Conservation (phyloP, 2,888 invertebrate genomes). For the Hartigia nigra region DNA sequence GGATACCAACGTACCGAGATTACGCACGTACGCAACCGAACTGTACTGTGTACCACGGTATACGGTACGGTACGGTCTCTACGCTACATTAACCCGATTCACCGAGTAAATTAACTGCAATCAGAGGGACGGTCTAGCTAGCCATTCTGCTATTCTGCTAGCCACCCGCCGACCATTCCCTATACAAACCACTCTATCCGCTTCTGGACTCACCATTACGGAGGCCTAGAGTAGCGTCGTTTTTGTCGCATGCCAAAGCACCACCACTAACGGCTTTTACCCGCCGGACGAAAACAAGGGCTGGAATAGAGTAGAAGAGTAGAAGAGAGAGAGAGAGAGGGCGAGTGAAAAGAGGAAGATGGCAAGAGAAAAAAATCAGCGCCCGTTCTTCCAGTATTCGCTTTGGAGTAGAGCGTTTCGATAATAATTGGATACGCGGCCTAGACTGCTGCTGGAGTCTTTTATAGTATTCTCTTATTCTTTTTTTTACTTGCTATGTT, state of each 20-base stretch:
- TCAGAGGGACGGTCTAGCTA: slow-evolving; percentile 56
- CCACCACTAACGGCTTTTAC: slow-evolving; percentile 34
- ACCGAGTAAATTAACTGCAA: slow-evolving; percentile 65
- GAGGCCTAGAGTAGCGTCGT: slow-evolving; percentile 46
- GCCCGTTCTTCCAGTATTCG: not conserved
- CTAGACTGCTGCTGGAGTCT: not conserved
- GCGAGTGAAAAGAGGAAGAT: not conserved
- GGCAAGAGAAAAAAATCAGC: not conserved
- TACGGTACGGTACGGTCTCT: slow-evolving; percentile 38
- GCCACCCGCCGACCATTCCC: slow-evolving; percentile 28
- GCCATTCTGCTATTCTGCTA: slow-evolving; percentile 48
- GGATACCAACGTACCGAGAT: slow-evolving; percentile 27
- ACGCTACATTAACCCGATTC: slow-evolving; percentile 66
- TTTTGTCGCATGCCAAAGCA: slow-evolving; percentile 41
- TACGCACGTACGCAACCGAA: slow-evolving; percentile 27
- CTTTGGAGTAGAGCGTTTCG: not conserved
- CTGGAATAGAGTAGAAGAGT: not conserved
- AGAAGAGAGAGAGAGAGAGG: too few relatives aligned
- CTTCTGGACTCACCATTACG: slow-evolving; percentile 41
- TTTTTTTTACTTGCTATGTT: not conserved
- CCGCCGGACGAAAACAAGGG: slow-evolving; percentile 38
- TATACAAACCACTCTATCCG: slow-evolving; percentile 36
- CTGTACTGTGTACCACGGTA: slow-evolving; percentile 8
- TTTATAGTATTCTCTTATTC: not conserved
- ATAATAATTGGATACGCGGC: not conserved